phyloP scores from a whole-genome alignment of 2,888 invertebrate species.

The Harpagoxenus sublaevis region DNA sequence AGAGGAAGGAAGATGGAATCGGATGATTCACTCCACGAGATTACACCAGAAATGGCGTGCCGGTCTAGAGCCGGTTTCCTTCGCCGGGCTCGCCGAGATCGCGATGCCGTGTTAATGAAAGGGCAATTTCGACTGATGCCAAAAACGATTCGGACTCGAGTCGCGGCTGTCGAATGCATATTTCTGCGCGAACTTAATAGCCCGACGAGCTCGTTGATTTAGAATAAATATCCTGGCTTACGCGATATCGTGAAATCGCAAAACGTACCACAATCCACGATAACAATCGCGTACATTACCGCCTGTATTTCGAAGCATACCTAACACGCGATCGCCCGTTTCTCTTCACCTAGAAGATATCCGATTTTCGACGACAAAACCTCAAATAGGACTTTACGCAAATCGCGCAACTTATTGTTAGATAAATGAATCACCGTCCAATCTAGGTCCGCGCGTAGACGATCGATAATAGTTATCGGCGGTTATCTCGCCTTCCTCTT shows the following conservation, averaged over 20 bases:
- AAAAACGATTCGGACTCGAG: constrained; percentile 68
- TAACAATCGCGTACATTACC: constrained; percentile 19
- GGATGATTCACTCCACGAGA: constrained; percentile 34
- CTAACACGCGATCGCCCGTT: background rate
- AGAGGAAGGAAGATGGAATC: constrained; percentile 26
- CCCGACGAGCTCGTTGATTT: constrained; percentile 2
- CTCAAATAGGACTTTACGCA: background rate
- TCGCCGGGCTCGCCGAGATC: constrained; percentile 12
- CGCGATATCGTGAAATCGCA: constrained; percentile 8
- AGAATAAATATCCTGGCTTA: constrained; percentile 13
- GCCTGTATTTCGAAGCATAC: background rate
- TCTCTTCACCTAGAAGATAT: background rate
- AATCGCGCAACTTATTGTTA: background rate
- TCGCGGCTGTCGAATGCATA: constrained; percentile 15
- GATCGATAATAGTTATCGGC: constrained; percentile 41
- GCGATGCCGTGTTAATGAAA: constrained; percentile 73
- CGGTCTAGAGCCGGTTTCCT: constrained; percentile 25
- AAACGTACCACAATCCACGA: background rate
- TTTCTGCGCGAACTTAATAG: background rate
- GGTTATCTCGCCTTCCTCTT: background rate
- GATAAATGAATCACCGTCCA: constrained; percentile 34
- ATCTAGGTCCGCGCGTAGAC: constrained; percentile 15
- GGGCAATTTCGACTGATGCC: constrained; percentile 74
- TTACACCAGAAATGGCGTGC: constrained; percentile 46
- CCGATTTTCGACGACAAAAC: constrained; percentile 9